A percentile compares a stretch with the other conserved stretches of the same genome.
Evolutionary conservation across 2,888 invertebrate species (phyloP).

Genomic region (Arctia plantaginis): DNA sequence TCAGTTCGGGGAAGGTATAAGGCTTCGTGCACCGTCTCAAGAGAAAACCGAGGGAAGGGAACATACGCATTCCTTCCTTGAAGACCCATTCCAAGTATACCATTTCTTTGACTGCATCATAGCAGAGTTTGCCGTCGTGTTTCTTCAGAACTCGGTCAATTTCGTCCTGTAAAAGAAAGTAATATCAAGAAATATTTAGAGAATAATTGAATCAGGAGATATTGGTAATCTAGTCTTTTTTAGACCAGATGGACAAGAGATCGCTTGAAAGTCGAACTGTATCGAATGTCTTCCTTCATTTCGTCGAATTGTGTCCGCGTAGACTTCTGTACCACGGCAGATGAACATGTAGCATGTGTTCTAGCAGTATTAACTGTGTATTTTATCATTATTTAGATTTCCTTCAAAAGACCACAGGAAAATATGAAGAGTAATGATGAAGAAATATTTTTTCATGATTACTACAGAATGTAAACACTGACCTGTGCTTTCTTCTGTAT

Average conservation of each 20-base stretch:
- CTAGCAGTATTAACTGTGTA: too few species aligned
- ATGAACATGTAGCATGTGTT: too few species aligned
- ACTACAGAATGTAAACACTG: neutral
- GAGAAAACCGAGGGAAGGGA: slow-evolving; percentile 56
- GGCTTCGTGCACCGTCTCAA: slow-evolving; percentile 49
- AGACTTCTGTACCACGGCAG: too few species aligned
- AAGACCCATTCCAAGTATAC: slow-evolving; percentile 54
- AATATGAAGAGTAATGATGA: too few species aligned
- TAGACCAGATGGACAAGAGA: neutral
- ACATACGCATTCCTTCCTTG: slow-evolving; percentile 57
- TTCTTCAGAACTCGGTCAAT: slow-evolving; percentile 58
- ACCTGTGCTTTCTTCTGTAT: slow-evolving; percentile 60
- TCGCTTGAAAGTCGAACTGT: too few species aligned
- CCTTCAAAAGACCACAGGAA: neutral
- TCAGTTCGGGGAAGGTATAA: slow-evolving; percentile 42
- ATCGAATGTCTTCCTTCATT: too few species aligned
- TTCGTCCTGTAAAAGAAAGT: slow-evolving; percentile 46
- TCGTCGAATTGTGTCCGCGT: too few species aligned
- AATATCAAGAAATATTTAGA: neutral
- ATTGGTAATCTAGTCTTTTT: too few species aligned
- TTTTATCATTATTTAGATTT: too few species aligned
- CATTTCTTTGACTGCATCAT: slow-evolving; percentile 62
- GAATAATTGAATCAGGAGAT: neutral
- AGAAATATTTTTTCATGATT: too few species aligned
- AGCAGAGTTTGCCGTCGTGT: slow-evolving; percentile 56